Evolutionary conservation across 2,888 invertebrate species (phyloP), one percentile per base, ranked within the genome.

Genomic region (Stenchaetothrips biformis): DNA sequence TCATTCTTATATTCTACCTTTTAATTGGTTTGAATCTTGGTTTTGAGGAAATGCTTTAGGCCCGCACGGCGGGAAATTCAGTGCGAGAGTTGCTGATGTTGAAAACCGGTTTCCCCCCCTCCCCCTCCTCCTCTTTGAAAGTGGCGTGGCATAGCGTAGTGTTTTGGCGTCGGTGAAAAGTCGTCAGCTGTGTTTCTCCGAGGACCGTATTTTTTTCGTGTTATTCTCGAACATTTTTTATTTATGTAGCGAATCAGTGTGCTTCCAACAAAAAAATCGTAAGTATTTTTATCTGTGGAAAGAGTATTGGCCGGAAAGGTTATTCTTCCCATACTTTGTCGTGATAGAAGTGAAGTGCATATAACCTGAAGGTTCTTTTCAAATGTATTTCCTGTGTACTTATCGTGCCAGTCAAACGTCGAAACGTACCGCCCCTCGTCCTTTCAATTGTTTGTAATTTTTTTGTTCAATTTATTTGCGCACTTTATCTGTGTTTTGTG

Each of bases 141-240:
- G 67, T 74, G 67, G 67, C 67, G 67, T 74, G 67, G 67, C 67
- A 25, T n/a, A 74, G 67, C 67, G 67, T 74, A 74, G 67, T 74
- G 67, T 74, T 25, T 21, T 74, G 67, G 67, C 67, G 67, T 74
- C 67, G 67, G 67, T 74, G 67, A 74, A 74, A 74, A 74, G 11
- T 74, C 67, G 67, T 74, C 67, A 74, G 67, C 67, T 74, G 67
- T 74, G 67, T 59, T 13, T 18, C 13, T 0, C 59, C 59, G 59
- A 6, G 16, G 59, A 18, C 16, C 18, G 16, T 74, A 74, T 25
- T 74, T 74, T 74, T 7, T 74, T 13, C 18, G 0, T 59, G 16
- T 13, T 13, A 59, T 37, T 37, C 9, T 59, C 18, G 11, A 59
- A 59, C 16, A 18, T 59, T 59, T 18, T 13, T 2, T 16, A 59